A percentile compares a stretch with the other conserved stretches of the same genome.
Evolutionary conservation across 2,888 invertebrate genomes (phyloP).

Genomic region (Pristionchus fissidentatus): DNA sequence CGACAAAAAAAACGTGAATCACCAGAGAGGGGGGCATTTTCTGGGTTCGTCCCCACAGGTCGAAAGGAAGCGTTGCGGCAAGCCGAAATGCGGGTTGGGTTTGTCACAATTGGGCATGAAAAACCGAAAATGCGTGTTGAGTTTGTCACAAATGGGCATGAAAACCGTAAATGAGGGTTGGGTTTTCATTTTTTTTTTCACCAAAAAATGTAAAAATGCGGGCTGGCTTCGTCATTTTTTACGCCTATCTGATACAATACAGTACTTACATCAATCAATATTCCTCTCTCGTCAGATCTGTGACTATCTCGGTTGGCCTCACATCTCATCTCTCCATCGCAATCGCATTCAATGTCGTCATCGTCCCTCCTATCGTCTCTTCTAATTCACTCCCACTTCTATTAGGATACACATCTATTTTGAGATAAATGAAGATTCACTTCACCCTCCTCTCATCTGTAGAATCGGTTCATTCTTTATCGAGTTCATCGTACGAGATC

Average conservation of each 20-base stretch:
- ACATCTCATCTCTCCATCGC: conserved; percentile 80
- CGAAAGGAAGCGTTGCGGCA: too few species aligned
- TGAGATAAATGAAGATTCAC: not conserved
- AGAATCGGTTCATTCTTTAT: not conserved
- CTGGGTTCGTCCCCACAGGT: too few species aligned
- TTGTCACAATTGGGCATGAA: too few species aligned
- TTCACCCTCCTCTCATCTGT: not conserved
- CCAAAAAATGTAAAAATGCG: too few species aligned
- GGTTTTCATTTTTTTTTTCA: too few species aligned
- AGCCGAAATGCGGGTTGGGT: too few species aligned
- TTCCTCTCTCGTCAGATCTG: conserved; percentile 81
- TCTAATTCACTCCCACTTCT: conserved; percentile 77
- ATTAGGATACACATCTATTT: not conserved
- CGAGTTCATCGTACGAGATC: not conserved
- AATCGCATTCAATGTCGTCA: conserved; percentile 83
- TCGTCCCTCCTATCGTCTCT: conserved; percentile 83
- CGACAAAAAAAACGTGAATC: too few species aligned
- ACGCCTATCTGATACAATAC: not conserved
- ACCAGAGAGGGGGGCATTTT: too few species aligned
- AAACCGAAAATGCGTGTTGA: too few species aligned
- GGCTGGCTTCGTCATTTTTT: too few species aligned
- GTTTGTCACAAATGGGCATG: too few species aligned
- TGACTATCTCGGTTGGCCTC: conserved; percentile 83
- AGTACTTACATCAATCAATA: not conserved
- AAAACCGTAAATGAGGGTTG: too few species aligned